Conservation (phyloP, 2,797 vertebrate species). For the Gallinago stenura region DNA sequence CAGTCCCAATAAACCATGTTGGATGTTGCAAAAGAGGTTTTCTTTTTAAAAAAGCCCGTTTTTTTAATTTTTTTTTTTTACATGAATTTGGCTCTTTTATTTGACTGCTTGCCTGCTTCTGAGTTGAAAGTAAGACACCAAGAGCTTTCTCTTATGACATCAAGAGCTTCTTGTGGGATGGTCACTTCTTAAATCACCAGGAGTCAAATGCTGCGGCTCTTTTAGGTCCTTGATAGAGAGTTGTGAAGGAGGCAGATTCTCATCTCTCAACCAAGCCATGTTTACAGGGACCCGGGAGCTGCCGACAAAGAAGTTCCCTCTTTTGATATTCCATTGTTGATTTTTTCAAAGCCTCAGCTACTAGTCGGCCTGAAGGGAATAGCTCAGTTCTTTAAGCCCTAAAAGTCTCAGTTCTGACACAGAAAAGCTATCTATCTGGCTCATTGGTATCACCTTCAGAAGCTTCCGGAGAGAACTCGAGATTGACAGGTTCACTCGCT, state of each 20-base stretch:
- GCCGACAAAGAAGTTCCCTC: conserved; percentile 8
- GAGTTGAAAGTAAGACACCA: neutral
- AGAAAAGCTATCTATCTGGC: neutral
- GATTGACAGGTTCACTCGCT: neutral
- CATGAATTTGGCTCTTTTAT: neutral
- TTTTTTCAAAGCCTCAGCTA: conserved; percentile 46
- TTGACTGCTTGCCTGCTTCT: neutral
- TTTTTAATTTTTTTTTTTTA: fast-evolving
- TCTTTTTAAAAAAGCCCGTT: fast-evolving
- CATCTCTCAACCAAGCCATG: neutral
- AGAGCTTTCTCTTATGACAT: neutral
- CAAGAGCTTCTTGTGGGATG: neutral
- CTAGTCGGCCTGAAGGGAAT: conserved; percentile 19
- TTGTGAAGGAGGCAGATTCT: neutral
- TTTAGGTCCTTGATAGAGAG: neutral
- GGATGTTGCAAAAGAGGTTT: neutral
- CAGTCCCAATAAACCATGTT: neutral
- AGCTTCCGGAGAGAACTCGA: conserved; percentile 11
- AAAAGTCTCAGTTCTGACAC: neutral
- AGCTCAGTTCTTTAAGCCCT: conserved; percentile 38
- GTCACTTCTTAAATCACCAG: neutral
- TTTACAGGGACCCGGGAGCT: neutral
- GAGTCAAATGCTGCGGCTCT: neutral
- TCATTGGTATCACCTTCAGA: conserved; percentile 36
- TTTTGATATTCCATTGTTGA: conserved; percentile 56